These are phyloP conservation scores for Ammodytes marinus DNA, from an alignment of 2,113 vertebrate genomes.

Conservation along the genomic window DNA sequence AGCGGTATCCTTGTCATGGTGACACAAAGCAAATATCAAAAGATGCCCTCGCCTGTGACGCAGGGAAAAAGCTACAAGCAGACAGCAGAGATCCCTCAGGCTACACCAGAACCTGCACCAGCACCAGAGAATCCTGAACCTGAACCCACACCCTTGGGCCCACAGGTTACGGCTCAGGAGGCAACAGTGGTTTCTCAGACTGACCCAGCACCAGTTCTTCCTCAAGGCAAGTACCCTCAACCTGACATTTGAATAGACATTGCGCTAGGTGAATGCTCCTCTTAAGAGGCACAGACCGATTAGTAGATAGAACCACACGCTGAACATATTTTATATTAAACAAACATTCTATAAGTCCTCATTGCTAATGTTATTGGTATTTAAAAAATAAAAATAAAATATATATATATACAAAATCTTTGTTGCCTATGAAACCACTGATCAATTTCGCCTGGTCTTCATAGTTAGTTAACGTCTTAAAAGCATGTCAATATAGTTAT, in stretches of 20 bases:
- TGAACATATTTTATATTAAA: not conserved
- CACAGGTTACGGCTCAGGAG: constrained; percentile 38
- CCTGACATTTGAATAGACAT: not conserved
- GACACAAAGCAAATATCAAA: constrained; percentile 57
- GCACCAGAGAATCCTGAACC: not conserved
- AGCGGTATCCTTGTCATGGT: constrained; percentile 36
- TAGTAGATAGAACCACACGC: not conserved
- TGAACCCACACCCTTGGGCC: constrained; percentile 14
- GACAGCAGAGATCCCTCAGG: constrained; percentile 9
- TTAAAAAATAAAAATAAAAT: not conserved
- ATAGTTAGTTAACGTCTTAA: not conserved
- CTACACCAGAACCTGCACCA: constrained; percentile 34
- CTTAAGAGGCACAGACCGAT: not conserved
- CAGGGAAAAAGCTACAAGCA: constrained; percentile 69
- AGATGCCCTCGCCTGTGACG: constrained; percentile 33
- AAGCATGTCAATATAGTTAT: not conserved
- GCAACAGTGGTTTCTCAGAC: constrained; percentile 25
- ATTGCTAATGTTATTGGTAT: not conserved
- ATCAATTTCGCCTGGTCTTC: not conserved
- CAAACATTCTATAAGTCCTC: not conserved
- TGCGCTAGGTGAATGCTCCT: not conserved
- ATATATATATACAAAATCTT: not conserved
- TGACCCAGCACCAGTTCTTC: constrained; percentile 24
- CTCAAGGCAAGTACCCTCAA: constrained; percentile 67
- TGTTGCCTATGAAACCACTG: not conserved